Conservation (phyloP, 2,797 vertebrate species). For the Trichosurus vulpecula region DNA sequence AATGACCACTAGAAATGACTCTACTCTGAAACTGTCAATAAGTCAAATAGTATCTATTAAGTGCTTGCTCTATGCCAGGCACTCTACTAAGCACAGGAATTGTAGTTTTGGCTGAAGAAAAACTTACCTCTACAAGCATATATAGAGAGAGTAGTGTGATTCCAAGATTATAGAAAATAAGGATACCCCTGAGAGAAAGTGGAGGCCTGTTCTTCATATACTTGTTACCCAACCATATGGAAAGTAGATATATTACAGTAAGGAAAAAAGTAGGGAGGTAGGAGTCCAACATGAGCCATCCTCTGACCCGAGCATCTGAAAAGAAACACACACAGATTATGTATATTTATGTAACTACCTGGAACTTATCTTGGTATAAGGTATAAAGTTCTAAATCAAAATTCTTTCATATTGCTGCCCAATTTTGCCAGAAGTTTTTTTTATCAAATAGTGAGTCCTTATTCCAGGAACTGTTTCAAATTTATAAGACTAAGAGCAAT, state of each 20-base stretch:
- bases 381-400: too few relatives aligned
- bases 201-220: constrained; percentile 90
- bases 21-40: not conserved
- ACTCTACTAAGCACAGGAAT: not conserved
- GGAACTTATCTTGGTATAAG: too few relatives aligned
- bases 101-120: accelerated
- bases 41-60: not conserved
- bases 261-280: constrained; percentile 89
- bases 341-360: too few relatives aligned
- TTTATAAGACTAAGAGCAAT: too few relatives aligned
- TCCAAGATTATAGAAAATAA: constrained; percentile 89
- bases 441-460: too few relatives aligned
- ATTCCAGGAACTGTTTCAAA: too few relatives aligned
- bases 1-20: not conserved
- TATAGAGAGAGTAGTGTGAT: constrained; percentile 91
- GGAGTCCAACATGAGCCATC: constrained; percentile 92
- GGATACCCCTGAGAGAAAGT: constrained; percentile 87
- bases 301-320: constrained; percentile 90
- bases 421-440: too few relatives aligned
- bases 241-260: constrained; percentile 87
- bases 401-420: too few relatives aligned
- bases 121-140: constrained; percentile 90
- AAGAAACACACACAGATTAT: constrained; percentile 60
- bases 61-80: not conserved
- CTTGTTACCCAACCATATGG: constrained; percentile 88